phyloP scores from a whole-genome alignment of 1,140 invertebrate genomes.

The Calliphora vicina region DNA sequence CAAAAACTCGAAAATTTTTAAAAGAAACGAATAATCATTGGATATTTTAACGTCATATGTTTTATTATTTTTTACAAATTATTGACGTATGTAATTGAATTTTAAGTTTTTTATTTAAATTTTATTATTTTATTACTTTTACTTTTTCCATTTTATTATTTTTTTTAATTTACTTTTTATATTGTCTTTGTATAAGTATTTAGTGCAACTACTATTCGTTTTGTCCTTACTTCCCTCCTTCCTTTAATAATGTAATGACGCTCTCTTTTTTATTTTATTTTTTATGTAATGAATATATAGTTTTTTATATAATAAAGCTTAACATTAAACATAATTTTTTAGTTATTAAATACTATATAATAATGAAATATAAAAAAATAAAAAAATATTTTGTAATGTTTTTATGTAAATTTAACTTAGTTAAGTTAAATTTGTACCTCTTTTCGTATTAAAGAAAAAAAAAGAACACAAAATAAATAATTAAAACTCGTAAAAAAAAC shows the following conservation, averaged over 20 bases:
- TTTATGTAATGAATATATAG: slow-evolving; percentile 23
- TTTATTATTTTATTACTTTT: neutral
- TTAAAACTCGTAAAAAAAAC: slow-evolving; percentile 27
- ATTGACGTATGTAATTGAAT: neutral
- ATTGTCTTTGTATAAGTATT: slow-evolving; percentile 2
- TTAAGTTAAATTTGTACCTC: slow-evolving; percentile 36
- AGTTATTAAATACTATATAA: neutral
- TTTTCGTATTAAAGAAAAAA: slow-evolving; percentile 34
- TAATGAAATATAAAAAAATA: slow-evolving; percentile 22
- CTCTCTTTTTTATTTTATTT: slow-evolving; percentile 20
- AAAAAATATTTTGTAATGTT: slow-evolving; percentile 34
- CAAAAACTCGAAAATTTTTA: slow-evolving; percentile 6
- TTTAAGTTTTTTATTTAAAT: neutral
- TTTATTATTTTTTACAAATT: neutral
- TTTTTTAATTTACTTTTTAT: neutral
- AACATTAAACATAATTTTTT: slow-evolving; percentile 36
- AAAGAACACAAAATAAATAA: slow-evolving; percentile 17
- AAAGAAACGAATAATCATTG: slow-evolving; percentile 22
- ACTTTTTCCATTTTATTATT: neutral
- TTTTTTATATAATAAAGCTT: slow-evolving; percentile 29
- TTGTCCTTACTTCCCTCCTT: neutral
- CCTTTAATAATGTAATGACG: slow-evolving; percentile 12
- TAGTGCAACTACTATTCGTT: neutral
- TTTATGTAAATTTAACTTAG: slow-evolving; percentile 36
- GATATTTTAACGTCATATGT: neutral